These are phyloP conservation scores for Melinopterus prodromus DNA, from an alignment of 2,888 invertebrate genomes.

Conservation along the genomic window DNA sequence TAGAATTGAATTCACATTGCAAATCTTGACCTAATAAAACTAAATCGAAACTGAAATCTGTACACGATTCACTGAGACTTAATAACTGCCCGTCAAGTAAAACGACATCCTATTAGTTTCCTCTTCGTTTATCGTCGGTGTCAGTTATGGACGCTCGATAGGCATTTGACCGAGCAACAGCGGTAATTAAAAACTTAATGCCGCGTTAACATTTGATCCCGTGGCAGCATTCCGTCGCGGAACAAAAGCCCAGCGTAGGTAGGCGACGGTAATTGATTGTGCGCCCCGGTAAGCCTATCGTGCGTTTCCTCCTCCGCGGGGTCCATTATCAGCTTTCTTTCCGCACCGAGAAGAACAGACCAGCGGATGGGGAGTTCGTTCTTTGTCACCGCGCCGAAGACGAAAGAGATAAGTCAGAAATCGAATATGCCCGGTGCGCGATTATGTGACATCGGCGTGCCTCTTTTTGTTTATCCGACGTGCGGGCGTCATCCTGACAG, in stretches of 20 bases:
- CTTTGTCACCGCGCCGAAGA: not conserved
- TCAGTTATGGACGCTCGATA: not conserved
- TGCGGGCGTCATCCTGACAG: slow-evolving; percentile 4
- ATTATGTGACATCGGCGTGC: not conserved
- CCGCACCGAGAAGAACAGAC: not conserved
- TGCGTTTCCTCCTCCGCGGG: not conserved
- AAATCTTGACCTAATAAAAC: no score
- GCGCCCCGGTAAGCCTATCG: not conserved
- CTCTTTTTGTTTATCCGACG: not conserved
- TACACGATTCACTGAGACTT: no score
- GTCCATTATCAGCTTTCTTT: not conserved
- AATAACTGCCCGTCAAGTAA: not conserved
- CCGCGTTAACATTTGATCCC: not conserved
- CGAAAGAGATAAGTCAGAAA: not conserved
- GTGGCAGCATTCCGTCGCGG: not conserved
- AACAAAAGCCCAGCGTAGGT: not conserved
- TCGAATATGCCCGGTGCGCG: not conserved
- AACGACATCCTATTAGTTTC: not conserved
- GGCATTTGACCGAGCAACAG: not conserved
- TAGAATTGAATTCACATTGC: no score
- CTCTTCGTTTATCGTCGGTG: not conserved
- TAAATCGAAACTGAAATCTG: no score
- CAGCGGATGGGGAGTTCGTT: not conserved
- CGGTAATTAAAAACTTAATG: not conserved
- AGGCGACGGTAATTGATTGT: not conserved